Percentiles rank a stretch among this genome's conserved stretches.
Conservation (phyloP, 2,113 vertebrate genomes). For the Psettodes erumei region DNA sequence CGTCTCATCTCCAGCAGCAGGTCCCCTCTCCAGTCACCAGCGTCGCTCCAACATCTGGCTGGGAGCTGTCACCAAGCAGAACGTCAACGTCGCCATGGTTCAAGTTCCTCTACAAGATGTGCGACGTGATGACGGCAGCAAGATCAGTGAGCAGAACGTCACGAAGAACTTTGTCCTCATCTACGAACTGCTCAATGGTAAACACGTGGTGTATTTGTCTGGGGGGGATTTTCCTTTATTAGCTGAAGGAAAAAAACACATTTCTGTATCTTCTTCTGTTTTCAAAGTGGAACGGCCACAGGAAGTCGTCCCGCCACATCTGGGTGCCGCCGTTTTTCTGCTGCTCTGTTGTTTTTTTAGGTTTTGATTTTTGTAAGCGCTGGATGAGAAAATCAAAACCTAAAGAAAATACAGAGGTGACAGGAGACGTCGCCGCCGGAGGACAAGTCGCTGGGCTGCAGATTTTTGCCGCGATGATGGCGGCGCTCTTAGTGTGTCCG, state of each 20-base stretch:
- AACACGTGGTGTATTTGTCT: background rate
- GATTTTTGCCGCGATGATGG: background rate
- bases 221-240: background rate
- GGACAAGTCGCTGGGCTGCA: background rate
- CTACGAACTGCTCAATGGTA: conserved; percentile 93
- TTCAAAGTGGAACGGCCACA: background rate
- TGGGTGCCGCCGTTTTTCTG: conserved; percentile 27
- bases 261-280: background rate
- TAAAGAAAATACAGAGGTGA: conserved; percentile 79
- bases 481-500: background rate
- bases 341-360: conserved; percentile 84
- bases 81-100: conserved; percentile 96
- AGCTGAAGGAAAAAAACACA: too few species aligned
- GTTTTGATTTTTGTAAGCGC: conserved; percentile 83
- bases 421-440: conserved; percentile 33
- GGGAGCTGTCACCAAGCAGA: conserved; percentile 94
- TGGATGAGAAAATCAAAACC: conserved; percentile 80
- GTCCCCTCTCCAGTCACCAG: conserved; percentile 95
- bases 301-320: background rate
- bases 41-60: conserved; percentile 97
- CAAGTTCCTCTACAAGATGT: conserved; percentile 98
- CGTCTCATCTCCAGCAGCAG: conserved; percentile 84
- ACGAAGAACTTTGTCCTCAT: conserved; percentile 97
- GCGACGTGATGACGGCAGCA: conserved; percentile 95
- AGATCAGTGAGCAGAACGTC: conserved; percentile 96